Base-by-base conservation (phyloP, 2,888 invertebrate genomes). In the Caenorhabditis drosophilae region DNA sequence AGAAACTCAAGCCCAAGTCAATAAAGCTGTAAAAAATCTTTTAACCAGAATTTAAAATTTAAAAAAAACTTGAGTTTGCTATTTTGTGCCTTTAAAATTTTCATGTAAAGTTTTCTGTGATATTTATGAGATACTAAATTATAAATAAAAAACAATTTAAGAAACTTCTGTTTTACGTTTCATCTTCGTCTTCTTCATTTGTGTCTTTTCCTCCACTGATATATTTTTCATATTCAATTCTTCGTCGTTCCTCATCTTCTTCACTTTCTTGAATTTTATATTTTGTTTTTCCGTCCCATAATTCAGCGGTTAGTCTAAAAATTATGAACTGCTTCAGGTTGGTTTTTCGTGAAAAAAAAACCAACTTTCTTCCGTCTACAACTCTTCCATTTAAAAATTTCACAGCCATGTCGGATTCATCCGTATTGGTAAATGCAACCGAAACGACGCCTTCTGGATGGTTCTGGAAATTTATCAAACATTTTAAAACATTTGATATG, bases 211-310 rank as follows among this genome's bases (percentile, higher is more conserved):
- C 38, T 1, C 49, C 54, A 34, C 57, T 56, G 12, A 73, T 54
- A 36, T 64, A 76, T 44, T 73, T 66, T 34, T 79, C 70, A 95
- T 96, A 98, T 72, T 92, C 90, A 47, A 89, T 88, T 55, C 94
- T 85, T 63, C 97, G 88, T 64, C 90, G 89, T 67, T 89, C 89
- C 25, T 90, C 89, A 84, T 95, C 91, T 46, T 90, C 90, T 83
- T 92, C 93, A 0, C 94, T 93, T 86, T 97, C 97, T 52, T 89
- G 89, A 79, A 94, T 89, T 84, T 89, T 90, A 85, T 90, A 94
- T 84, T 93, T 96, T 0, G 93, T 92, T 84, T 90, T 90, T 18
- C 97, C 97, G 86, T 98, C 95, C 92, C 93, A 97, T 69, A 91
- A 89, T 83, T 90, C 90, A 3, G 94, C 96, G 3, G 88, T 89